These are phyloP conservation scores for Chrysodeixis includens DNA, from an alignment of 2,888 invertebrate species.

Conservation along the genomic window DNA sequence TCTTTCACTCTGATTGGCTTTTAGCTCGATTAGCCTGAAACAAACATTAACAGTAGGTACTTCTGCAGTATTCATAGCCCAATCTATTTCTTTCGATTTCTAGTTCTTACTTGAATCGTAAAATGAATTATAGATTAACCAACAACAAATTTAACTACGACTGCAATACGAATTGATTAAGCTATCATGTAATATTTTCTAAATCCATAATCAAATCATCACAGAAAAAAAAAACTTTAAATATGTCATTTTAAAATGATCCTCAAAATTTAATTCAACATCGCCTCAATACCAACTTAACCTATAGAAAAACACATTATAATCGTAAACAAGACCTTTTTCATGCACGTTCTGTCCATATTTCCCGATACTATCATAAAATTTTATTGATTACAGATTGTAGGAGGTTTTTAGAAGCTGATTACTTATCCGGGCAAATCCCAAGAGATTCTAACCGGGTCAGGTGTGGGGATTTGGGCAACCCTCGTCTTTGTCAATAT, in stretches of 20 bases:
- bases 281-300: neutral
- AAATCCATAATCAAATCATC: too few species aligned
- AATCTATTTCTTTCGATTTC: too few species aligned
- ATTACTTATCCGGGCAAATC: slow-evolving; percentile 20
- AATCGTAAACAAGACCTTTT: slow-evolving; percentile 5
- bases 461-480: slow-evolving; percentile 19
- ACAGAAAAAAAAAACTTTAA: neutral
- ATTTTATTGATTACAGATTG: slow-evolving; percentile 30
- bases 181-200: too few species aligned
- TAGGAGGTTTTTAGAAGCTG: slow-evolving; percentile 32
- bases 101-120: too few species aligned
- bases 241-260: neutral
- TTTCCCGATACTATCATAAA: slow-evolving; percentile 13
- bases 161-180: too few species aligned
- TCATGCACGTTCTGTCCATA: neutral
- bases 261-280: neutral
- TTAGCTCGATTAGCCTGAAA: too few species aligned
- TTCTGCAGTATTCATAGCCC: too few species aligned
- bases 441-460: slow-evolving; percentile 37
- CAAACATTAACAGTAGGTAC: too few species aligned
- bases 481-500: slow-evolving; percentile 6
- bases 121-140: too few species aligned
- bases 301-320: neutral
- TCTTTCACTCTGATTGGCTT: neutral
- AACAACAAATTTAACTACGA: too few species aligned